Evolutionary conservation across 2,113 vertebrate genomes (phyloP).

Genomic region (Fukomys damarensis): DNA sequence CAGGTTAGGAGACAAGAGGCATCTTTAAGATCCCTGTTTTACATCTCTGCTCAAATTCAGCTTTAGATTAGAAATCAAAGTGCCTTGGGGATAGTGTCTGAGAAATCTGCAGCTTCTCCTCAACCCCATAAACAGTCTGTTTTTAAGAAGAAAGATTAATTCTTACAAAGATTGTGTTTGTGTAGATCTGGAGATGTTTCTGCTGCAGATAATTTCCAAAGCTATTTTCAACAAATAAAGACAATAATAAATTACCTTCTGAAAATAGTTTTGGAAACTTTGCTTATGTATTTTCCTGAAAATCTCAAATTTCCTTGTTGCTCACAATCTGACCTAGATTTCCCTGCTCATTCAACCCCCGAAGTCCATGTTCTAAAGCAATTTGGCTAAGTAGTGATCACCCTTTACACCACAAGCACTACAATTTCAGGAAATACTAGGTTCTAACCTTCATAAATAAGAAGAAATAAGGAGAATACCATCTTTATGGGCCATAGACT

Average conservation of each 20-base stretch:
- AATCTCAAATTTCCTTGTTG: background rate
- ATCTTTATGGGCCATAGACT: background rate
- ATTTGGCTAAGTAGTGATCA: background rate
- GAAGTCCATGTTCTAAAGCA: background rate
- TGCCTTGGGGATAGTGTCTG: background rate
- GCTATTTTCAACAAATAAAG: slow-evolving; percentile 43
- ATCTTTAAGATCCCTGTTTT: background rate
- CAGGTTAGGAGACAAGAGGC: background rate
- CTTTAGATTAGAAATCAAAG: slow-evolving; percentile 7
- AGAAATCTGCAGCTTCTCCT: slow-evolving; percentile 1
- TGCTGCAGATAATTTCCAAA: background rate
- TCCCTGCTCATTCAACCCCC: background rate
- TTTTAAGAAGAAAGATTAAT: slow-evolving; percentile 36
- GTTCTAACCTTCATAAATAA: background rate
- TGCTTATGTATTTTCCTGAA: background rate
- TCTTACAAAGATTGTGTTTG: background rate
- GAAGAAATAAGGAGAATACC: background rate
- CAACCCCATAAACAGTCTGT: background rate
- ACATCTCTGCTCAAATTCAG: background rate
- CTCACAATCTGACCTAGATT: background rate
- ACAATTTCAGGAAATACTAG: background rate
- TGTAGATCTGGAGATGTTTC: background rate
- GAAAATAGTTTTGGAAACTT: background rate
- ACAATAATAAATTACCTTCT: background rate
- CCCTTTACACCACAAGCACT: background rate